A percentile compares a stretch with the other conserved stretches of the same genome.
These are phyloP conservation scores for Salmo trutta DNA, from an alignment of 2,797 vertebrate genomes.

Conservation along the genomic window DNA sequence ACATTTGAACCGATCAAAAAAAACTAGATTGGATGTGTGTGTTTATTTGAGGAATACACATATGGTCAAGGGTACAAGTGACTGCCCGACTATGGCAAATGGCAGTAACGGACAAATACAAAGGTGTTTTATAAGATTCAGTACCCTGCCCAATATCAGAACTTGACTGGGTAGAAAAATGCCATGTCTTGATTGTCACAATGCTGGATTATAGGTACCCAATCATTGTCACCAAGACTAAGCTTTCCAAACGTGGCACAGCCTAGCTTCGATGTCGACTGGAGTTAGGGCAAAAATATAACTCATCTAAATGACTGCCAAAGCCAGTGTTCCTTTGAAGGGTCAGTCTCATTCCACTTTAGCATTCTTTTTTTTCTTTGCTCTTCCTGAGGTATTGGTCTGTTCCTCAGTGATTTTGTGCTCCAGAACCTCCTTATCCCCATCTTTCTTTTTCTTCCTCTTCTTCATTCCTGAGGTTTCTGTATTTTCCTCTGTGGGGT, in stretches of 20 bases:
- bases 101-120: too few species aligned
- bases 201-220: too few species aligned
- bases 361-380: constrained; percentile 30
- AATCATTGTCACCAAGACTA: too few species aligned
- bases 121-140: too few species aligned
- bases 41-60: too few species aligned
- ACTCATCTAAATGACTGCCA: not conserved
- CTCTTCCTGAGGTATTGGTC: not conserved
- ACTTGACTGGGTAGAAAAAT: too few species aligned
- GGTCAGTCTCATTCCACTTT: constrained; percentile 28
- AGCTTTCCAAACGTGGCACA: not conserved
- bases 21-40: too few species aligned
- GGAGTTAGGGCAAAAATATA: not conserved
- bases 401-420: not conserved
- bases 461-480: constrained; percentile 44
- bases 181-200: not conserved
- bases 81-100: too few species aligned
- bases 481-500: constrained; percentile 6
- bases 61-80: too few species aligned
- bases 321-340: constrained; percentile 9
- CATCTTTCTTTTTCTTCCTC: constrained; percentile 44
- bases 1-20: too few species aligned
- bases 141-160: too few species aligned
- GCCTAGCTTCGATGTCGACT: not conserved
- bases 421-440: not conserved